phyloP scores from a whole-genome alignment of 2,888 invertebrate genomes.

The Scrobipalpa costella region DNA sequence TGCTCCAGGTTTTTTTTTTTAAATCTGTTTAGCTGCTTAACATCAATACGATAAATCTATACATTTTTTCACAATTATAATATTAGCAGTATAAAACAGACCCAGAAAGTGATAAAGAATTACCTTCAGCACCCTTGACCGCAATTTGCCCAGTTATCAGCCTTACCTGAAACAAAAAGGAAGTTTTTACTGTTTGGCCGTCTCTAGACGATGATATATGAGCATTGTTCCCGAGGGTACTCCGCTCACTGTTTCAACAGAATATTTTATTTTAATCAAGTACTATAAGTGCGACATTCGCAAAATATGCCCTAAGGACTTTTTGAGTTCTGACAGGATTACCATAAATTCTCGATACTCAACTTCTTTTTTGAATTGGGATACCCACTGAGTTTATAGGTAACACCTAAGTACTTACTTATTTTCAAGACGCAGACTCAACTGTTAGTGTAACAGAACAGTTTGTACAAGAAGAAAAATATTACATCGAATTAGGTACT shows the following conservation, averaged over 20 bases:
- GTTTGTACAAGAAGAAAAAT: no score
- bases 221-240: constrained; percentile 20
- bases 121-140: constrained; percentile 15
- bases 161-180: constrained; percentile 21
- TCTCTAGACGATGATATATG: constrained; percentile 23
- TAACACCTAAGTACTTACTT: no score
- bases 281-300: neutral
- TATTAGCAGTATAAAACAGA: neutral
- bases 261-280: constrained; percentile 20
- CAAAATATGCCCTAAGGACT: constrained; percentile 10
- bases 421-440: no score
- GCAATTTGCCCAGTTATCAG: constrained; percentile 24
- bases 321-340: constrained; percentile 1
- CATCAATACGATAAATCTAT: no score
- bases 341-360: neutral
- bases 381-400: no score
- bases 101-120: neutral
- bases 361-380: neutral
- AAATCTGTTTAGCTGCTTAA: no score
- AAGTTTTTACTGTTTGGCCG: constrained; percentile 23
- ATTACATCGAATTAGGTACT: no score
- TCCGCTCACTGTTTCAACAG: constrained; percentile 16
- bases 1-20: no score
- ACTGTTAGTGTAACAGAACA: no score
- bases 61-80: no score